Evolutionary conservation across 1,140 invertebrate species (phyloP).

Genomic region (Capitella teleta): DNA sequence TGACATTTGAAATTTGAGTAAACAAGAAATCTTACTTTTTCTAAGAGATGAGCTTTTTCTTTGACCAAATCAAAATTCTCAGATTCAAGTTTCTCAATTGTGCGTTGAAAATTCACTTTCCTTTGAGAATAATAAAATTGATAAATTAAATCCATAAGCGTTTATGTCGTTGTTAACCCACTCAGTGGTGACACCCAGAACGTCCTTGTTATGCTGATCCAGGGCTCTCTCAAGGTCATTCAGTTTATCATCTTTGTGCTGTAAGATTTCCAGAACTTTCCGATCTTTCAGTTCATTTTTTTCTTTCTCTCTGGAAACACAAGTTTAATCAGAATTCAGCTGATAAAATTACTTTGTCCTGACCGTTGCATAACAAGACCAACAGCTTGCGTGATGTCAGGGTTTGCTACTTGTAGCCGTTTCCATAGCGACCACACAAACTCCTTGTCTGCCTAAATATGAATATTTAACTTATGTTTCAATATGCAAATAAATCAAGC

Average conservation of each 20-base stretch:
- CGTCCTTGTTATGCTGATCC: too few species aligned
- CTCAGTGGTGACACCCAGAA: not conserved
- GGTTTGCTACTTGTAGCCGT: constrained; percentile 35
- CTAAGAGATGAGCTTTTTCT: too few species aligned
- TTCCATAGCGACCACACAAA: constrained; percentile 44
- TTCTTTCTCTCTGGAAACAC: constrained; percentile 33
- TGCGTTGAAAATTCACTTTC: too few species aligned
- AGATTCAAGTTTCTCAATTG: too few species aligned
- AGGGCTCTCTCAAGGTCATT: constrained; percentile 32
- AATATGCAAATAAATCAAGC: too few species aligned
- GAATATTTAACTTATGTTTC: too few species aligned
- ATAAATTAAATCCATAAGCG: not conserved
- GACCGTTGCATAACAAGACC: constrained; percentile 36
- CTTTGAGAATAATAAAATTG: not conserved
- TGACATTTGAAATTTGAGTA: too few species aligned
- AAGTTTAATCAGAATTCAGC: not conserved
- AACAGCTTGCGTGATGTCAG: constrained; percentile 37
- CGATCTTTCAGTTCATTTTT: constrained; percentile 35
- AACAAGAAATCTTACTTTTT: too few species aligned
- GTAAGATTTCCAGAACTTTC: constrained; percentile 34
- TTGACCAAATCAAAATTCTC: too few species aligned
- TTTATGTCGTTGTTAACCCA: not conserved
- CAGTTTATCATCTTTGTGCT: constrained; percentile 37
- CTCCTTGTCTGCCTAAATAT: constrained; percentile 42
- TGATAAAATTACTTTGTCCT: not conserved